Evolutionary conservation across 1,140 invertebrate genomes (phyloP).

Genomic region (Ditylenchus dipsaci): DNA sequence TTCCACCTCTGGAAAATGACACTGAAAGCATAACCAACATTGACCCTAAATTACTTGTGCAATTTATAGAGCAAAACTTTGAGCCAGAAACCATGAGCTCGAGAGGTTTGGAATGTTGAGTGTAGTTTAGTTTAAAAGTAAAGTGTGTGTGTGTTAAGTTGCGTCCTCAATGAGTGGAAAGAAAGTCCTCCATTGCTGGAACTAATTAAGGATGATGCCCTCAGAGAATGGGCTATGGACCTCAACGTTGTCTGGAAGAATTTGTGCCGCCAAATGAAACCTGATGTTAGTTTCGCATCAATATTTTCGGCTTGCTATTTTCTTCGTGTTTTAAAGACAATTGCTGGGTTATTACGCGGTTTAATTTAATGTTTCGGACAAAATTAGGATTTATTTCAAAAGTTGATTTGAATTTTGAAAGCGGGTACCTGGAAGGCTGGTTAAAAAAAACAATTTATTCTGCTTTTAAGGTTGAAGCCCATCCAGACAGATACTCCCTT

Average conservation of each 20-base stretch:
- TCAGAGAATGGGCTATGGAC: constrained; percentile 36
- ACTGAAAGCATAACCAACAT: constrained; percentile 23
- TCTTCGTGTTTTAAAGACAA: no score
- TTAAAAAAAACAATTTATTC: no score
- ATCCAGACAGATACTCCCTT: constrained; percentile 26
- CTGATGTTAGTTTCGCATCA: neutral
- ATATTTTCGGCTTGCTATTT: neutral
- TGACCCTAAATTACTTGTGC: constrained; percentile 10
- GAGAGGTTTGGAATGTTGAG: constrained; percentile 9
- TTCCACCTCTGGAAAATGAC: constrained; percentile 8
- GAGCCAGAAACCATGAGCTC: constrained; percentile 29
- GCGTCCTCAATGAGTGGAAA: constrained; percentile 32
- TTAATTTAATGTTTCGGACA: no score
- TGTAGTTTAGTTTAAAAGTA: neutral
- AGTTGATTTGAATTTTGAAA: no score
- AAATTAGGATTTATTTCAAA: no score
- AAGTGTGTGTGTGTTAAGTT: constrained; percentile 24
- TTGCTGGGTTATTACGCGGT: no score
- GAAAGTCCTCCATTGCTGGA: constrained; percentile 21
- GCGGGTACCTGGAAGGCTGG: no score
- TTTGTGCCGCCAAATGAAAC: constrained; percentile 58
- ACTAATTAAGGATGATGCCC: constrained; percentile 28
- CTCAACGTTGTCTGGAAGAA: constrained; percentile 34
- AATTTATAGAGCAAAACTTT: constrained; percentile 40
- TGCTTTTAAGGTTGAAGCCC: constrained; percentile 12